A percentile compares a stretch with the other conserved stretches of the same genome.
Conservation (phyloP, 2,797 vertebrate species). For the Malacoraja senta region DNA sequence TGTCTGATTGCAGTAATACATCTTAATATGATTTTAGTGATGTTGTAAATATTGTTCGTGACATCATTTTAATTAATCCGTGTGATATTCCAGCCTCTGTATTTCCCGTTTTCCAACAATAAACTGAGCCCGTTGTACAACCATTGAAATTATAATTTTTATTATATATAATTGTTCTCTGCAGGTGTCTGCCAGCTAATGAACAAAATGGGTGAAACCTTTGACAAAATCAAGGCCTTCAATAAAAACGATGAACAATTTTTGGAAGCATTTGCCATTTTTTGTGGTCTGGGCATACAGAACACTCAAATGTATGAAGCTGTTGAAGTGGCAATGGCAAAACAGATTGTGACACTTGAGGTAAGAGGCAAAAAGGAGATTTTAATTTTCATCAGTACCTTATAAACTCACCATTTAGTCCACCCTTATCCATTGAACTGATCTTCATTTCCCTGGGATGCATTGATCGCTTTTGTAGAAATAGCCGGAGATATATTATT, state of each 20-base stretch:
- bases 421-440: neutral
- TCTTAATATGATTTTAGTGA: neutral
- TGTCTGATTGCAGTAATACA: too few relatives aligned
- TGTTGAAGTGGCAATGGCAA: conserved; percentile 90
- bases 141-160: neutral
- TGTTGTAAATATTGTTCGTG: neutral
- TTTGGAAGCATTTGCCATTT: conserved; percentile 92
- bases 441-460: neutral
- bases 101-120: neutral
- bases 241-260: conserved; percentile 96
- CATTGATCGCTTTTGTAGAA: neutral
- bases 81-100: neutral
- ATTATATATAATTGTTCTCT: neutral
- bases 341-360: conserved; percentile 94
- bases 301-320: conserved; percentile 98
- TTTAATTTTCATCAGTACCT: neutral
- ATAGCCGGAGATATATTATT: neutral
- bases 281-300: conserved; percentile 94
- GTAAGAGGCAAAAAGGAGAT: conserved; percentile 53
- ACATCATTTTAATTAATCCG: neutral
- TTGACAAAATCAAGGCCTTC: conserved; percentile 76
- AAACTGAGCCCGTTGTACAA: neutral
- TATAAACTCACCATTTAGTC: neutral
- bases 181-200: conserved; percentile 87
- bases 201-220: conserved; percentile 85